Base-by-base conservation (phyloP, 2,797 vertebrate species). In the Ptychobarbus kaznakovi region DNA sequence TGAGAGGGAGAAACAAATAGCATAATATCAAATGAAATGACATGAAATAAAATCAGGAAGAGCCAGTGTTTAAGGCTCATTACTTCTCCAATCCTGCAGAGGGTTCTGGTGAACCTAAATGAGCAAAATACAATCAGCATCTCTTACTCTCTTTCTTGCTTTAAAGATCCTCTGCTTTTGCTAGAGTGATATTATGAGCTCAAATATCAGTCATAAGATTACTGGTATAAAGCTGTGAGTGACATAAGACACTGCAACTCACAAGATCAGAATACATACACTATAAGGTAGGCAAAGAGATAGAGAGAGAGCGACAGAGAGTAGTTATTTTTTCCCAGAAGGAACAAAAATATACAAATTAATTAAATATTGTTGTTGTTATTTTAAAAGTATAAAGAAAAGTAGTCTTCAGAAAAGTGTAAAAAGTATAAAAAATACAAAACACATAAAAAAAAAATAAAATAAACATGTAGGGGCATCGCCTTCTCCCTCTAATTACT, bases 1-100 rank as follows among this genome's bases (percentile, higher is more conserved):
- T 49, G 86, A 65, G 81, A 87, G 84, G 46, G 49, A 73, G 79
- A 86, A 87, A 89, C 88, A 89, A 87, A 88, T 86, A 79, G 83
- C 83, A 84, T 88, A 81, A 81, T 88, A 89, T 91, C 87, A 87
- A 88, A 89, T 89, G 80, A 88, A 91, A 89, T 87, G 72, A 87
- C 83, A 77, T 82, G 40, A 90, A 89, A 90, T 88, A 86, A 89
- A 89, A 89, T 88, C 87, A 89, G 88, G 80, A 88, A 84, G 75
- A 88, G 49, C 56, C 81, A 75, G 82, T 13, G 69, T 86, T 87
- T 86, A 81, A 63, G 86, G 85, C 86, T 78, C 83, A 85, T 90
- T 90, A 82, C 70, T 85, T 83, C 66, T 51, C 74, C 42, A 38
- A 82, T 85, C 81, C 68, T 86, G 77, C 80, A 42, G 87, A 83